phyloP scores from a whole-genome alignment of 2,113 vertebrate genomes.

The Mus spicilegus region DNA sequence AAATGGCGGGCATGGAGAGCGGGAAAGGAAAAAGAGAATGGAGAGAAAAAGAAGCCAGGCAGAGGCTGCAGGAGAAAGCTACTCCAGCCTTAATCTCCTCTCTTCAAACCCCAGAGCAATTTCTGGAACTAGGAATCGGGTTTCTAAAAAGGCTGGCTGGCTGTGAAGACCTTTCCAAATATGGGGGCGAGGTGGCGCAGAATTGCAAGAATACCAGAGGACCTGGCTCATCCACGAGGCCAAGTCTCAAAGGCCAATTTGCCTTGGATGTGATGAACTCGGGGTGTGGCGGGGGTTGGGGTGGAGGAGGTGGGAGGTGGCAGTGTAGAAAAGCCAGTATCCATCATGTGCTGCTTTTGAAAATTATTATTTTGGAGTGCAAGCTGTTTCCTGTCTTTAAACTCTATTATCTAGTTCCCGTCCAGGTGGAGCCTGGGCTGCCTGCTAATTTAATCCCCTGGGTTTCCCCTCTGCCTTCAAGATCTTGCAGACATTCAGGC shows the following conservation, averaged over 20 bases:
- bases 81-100: background rate
- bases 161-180: conserved; percentile 37
- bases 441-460: conserved; percentile 82
- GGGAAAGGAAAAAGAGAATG: background rate
- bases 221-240: conserved; percentile 16
- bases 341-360: conserved; percentile 74
- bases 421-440: conserved; percentile 83
- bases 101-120: conserved; percentile 21
- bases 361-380: conserved; percentile 80
- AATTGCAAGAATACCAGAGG: conserved; percentile 50
- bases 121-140: background rate
- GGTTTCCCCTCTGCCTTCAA: conserved; percentile 76
- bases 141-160: conserved; percentile 52
- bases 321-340: conserved; percentile 38
- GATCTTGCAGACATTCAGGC: conserved; percentile 67
- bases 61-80: background rate
- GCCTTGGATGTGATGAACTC: conserved; percentile 31
- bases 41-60: background rate
- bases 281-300: background rate
- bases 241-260: conserved; percentile 3
- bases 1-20: conserved; percentile 20
- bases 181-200: conserved; percentile 47
- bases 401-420: conserved; percentile 83
- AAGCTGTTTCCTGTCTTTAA: conserved; percentile 86
- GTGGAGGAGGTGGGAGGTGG: background rate